phyloP scores from a whole-genome alignment of 2,797 vertebrate species.

The Megalops cyprinoides region DNA sequence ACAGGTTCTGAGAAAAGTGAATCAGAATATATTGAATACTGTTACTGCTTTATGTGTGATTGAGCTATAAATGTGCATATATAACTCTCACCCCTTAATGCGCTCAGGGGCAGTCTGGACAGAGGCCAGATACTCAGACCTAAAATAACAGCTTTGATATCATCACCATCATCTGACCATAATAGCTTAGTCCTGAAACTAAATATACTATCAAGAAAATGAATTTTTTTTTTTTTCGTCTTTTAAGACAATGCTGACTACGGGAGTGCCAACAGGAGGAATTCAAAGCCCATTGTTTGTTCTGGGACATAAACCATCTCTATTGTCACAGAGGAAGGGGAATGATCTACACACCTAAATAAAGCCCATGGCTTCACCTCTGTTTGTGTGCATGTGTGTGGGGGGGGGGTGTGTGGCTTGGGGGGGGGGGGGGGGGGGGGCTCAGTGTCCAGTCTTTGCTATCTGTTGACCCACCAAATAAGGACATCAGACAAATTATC shows the following conservation, averaged over 20 bases:
- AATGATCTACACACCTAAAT: constrained; percentile 7
- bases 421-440: too few relatives aligned
- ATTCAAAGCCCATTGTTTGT: constrained; percentile 71
- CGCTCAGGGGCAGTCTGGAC: too few relatives aligned
- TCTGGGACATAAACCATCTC: constrained; percentile 52
- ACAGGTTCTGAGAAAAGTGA: too few relatives aligned
- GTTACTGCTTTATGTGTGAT: background rate
- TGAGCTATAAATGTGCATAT: background rate
- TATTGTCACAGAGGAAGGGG: constrained; percentile 56
- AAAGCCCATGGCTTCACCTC: constrained; percentile 20
- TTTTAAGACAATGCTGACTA: constrained; percentile 60
- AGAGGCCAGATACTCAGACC: background rate
- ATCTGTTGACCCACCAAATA: background rate
- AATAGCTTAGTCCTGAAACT: background rate
- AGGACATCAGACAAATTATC: too few relatives aligned
- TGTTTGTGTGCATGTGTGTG: background rate
- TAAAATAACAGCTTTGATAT: background rate
- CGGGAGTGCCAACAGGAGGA: constrained; percentile 58
- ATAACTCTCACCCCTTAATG: background rate
- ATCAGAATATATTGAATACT: background rate
- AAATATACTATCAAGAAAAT: constrained; percentile 43
- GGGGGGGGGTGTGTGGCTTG: background rate
- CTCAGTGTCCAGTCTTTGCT: background rate
- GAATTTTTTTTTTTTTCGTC: constrained; percentile 42
- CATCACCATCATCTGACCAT: background rate